Conservation (phyloP, 2,888 invertebrate species). For the Drepana falcataria region DNA sequence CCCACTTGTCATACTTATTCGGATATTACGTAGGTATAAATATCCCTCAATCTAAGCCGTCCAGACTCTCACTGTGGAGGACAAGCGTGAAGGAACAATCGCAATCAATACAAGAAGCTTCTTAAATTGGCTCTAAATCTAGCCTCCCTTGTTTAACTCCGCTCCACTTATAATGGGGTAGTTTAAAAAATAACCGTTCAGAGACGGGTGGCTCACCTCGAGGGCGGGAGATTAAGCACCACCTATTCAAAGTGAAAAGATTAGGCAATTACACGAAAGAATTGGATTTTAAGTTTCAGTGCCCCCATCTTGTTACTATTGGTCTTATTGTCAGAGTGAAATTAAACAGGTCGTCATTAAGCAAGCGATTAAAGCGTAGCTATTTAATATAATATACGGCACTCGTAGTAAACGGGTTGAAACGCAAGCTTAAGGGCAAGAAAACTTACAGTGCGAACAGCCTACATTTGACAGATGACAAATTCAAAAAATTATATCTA, state of each 20-base stretch:
- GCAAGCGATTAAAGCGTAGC: too few species aligned
- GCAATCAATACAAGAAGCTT: conserved; percentile 57
- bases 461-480: too few species aligned
- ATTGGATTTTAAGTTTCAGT: conserved; percentile 42
- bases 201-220: conserved; percentile 62
- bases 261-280: conserved; percentile 63
- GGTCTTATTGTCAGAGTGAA: not conserved
- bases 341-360: not conserved
- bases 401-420: too few species aligned
- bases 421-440: too few species aligned
- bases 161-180: conserved; percentile 45
- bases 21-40: too few species aligned
- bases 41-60: too few species aligned
- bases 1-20: too few species aligned
- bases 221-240: conserved; percentile 40
- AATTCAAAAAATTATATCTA: too few species aligned
- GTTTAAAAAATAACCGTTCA: conserved; percentile 68
- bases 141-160: conserved; percentile 46
- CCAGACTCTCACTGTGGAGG: too few species aligned
- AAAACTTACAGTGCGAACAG: too few species aligned
- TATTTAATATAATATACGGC: too few species aligned
- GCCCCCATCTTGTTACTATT: conserved; percentile 13
- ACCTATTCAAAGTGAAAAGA: conserved; percentile 58
- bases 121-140: conserved; percentile 58
- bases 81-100: conserved; percentile 38